Conservation (phyloP, 1,140 invertebrate genomes). For the Chironomus striatipennis region DNA sequence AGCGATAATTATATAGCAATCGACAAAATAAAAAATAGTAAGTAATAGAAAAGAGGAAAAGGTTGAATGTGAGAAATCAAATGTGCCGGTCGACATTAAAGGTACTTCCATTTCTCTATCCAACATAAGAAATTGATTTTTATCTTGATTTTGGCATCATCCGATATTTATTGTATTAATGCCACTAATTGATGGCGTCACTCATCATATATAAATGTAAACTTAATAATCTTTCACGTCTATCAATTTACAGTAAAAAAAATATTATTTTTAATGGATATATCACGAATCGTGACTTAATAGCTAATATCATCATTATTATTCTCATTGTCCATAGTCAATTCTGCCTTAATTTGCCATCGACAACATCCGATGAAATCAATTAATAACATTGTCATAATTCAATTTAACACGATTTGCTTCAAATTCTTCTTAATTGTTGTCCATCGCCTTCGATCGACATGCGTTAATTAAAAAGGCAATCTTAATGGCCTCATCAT, state of each 20-base stretch:
- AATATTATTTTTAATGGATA: background rate
- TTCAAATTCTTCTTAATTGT: conserved; percentile 5
- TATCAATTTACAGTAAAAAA: background rate
- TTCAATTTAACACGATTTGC: background rate
- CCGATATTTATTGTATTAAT: background rate
- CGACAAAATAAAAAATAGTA: background rate
- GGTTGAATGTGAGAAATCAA: background rate
- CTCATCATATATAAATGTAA: background rate
- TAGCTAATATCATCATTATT: too few relatives aligned
- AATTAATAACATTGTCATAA: conserved; percentile 1
- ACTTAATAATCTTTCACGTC: too few relatives aligned
- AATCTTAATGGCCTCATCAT: background rate
- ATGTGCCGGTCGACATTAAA: too few relatives aligned
- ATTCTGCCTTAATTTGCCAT: background rate
- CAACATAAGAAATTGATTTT: too few relatives aligned
- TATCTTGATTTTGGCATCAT: background rate
- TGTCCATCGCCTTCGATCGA: background rate
- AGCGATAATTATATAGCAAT: background rate
- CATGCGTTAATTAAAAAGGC: conserved; percentile 12
- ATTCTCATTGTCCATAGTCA: background rate
- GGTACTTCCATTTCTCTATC: too few relatives aligned
- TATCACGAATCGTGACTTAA: background rate
- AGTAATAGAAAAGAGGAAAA: background rate
- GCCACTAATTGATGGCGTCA: background rate
- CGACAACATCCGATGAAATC: conserved; percentile 6